A percentile compares a stretch with the other conserved stretches of the same genome.
phyloP scores from a whole-genome alignment of 2,113 vertebrate species.

The Cyanoramphus novaezelandiae region DNA sequence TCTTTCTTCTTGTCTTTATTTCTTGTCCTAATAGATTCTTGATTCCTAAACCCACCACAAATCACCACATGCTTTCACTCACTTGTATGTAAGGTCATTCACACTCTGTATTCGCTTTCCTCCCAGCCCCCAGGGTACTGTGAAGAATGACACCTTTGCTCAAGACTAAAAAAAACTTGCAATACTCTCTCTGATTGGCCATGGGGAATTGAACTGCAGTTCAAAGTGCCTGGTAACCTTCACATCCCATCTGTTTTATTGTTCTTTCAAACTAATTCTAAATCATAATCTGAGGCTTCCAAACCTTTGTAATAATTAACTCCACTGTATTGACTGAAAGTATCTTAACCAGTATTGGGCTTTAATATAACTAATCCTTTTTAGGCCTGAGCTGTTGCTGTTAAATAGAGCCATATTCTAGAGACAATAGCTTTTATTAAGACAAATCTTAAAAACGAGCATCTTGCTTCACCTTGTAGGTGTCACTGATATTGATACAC shows the following conservation, averaged over 20 bases:
- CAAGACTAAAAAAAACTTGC: constrained; percentile 67
- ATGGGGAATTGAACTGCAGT: constrained; percentile 65
- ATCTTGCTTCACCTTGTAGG: not conserved
- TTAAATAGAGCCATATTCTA: not conserved
- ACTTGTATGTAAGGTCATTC: constrained; percentile 28
- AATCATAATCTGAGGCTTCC: constrained; percentile 46
- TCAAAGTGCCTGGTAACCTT: constrained; percentile 71
- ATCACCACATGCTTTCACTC: not conserved
- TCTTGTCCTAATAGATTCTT: not conserved
- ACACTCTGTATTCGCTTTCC: constrained; percentile 63
- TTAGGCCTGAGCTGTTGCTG: constrained; percentile 27
- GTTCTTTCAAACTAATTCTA: constrained; percentile 60
- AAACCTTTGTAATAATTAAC: constrained; percentile 60
- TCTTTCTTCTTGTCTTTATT: constrained; percentile 20
- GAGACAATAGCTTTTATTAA: constrained; percentile 14
- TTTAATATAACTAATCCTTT: constrained; percentile 57
- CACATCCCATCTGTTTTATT: constrained; percentile 61
- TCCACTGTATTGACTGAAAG: constrained; percentile 39
- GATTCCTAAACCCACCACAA: not conserved
- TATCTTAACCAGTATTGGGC: constrained; percentile 24
- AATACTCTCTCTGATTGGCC: constrained; percentile 63
- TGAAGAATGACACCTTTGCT: constrained; percentile 68
- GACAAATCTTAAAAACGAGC: constrained; percentile 27
- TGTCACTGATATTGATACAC: not conserved
- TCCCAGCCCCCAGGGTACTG: constrained; percentile 57